A percentile compares a stretch with the other conserved stretches of the same genome.
Conservation (phyloP, 2,888 invertebrate genomes). For the Hermaeophaga mercurialis region DNA sequence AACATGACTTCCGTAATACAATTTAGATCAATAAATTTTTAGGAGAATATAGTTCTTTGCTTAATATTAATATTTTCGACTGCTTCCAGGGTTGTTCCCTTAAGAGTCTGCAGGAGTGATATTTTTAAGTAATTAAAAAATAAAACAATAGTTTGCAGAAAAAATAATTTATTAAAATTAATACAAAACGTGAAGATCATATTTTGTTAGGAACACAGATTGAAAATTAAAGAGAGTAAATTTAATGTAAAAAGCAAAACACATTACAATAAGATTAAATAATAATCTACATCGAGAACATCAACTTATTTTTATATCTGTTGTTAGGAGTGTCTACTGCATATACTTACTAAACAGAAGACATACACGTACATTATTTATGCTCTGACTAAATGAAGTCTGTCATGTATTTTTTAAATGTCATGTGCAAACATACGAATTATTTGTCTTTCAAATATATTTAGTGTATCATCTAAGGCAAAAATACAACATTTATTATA, state of each 20-base stretch:
- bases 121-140: neutral
- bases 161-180: conserved; percentile 22
- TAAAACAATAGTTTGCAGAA: neutral
- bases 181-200: conserved; percentile 21
- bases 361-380: neutral
- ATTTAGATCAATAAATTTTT: no score
- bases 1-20: no score
- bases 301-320: neutral
- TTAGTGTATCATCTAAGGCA: no score
- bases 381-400: neutral
- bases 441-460: no score
- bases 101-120: no score
- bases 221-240: conserved; percentile 2
- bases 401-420: no score
- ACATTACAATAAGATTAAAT: conserved; percentile 15
- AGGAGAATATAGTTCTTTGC: no score
- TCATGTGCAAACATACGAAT: no score
- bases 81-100: no score
- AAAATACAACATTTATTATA: no score
- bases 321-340: neutral
- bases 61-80: no score
- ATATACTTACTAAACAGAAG: neutral
- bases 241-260: conserved; percentile 16
- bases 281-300: conserved; percentile 8
- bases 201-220: conserved; percentile 17